A percentile compares a stretch with the other conserved stretches of the same genome.
These are phyloP conservation scores for Porites rus DNA, from an alignment of 92 coral and sea anemone genomes.

Conservation along the genomic window DNA sequence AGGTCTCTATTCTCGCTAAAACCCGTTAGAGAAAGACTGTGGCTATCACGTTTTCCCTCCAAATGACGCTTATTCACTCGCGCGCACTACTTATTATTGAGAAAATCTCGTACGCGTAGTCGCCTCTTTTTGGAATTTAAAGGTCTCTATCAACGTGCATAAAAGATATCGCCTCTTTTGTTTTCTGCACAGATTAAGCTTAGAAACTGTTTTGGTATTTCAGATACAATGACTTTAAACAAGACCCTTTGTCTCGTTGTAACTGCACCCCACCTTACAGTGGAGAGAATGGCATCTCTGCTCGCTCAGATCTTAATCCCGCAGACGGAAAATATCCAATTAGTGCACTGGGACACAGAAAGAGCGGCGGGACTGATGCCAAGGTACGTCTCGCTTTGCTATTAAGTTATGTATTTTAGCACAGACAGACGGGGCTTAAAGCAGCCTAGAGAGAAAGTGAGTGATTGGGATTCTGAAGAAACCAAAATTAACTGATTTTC, in stretches of 20 bases:
- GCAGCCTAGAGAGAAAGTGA: neutral
- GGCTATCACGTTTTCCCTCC: too few species aligned
- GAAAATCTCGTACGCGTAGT: too few species aligned
- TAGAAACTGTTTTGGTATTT: neutral
- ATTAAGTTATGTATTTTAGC: neutral
- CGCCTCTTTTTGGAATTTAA: too few species aligned
- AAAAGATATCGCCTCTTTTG: neutral
- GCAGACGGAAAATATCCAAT: conserved; percentile 90
- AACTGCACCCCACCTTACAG: conserved; percentile 99
- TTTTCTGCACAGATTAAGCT: neutral
- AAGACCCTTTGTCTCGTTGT: conserved; percentile 89
- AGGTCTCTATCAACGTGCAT: neutral
- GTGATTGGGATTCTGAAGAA: too few species aligned
- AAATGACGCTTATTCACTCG: too few species aligned
- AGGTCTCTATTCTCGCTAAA: too few species aligned
- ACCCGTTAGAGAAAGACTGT: too few species aligned
- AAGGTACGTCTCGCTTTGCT: conserved; percentile 62
- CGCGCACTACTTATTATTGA: too few species aligned
- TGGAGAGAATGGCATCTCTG: conserved; percentile 93
- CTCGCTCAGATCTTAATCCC: conserved; percentile 95
- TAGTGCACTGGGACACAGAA: conserved; percentile 83
- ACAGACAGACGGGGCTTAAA: neutral
- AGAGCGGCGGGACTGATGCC: conserved; percentile 92
- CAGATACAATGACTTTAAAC: conserved; percentile 94
- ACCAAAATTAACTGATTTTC: too few species aligned